Conservation (phyloP, 2,797 vertebrate genomes). For the Sebastiscus tertius region DNA sequence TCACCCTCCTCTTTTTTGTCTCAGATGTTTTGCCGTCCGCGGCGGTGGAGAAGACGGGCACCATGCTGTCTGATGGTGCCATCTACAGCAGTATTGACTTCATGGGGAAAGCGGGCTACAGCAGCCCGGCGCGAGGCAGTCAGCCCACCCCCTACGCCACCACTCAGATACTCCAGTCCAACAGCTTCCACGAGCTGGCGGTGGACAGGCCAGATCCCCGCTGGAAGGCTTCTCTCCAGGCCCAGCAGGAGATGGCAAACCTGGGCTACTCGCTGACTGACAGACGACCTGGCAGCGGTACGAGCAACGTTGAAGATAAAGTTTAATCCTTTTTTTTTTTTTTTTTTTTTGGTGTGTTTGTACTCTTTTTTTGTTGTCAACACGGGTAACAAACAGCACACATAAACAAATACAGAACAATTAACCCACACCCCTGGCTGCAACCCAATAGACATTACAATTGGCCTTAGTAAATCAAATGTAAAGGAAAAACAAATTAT, state of each 20-base stretch:
- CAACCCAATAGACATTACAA: no score
- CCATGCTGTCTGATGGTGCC: slow-evolving; percentile 97
- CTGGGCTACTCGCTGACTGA: slow-evolving; percentile 95
- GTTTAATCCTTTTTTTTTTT: slow-evolving; percentile 2
- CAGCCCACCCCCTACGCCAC: slow-evolving; percentile 97
- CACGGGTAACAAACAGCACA: no score
- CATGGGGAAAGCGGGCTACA: slow-evolving; percentile 94
- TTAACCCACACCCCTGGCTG: no score
- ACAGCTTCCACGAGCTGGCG: slow-evolving; percentile 96
- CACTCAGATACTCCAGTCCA: slow-evolving; percentile 96
- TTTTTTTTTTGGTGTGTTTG: background rate
- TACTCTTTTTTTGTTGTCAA: no score
- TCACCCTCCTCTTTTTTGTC: slow-evolving; percentile 38
- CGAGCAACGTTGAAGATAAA: slow-evolving; percentile 39
- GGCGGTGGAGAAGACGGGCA: slow-evolving; percentile 94
- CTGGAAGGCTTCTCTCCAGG: slow-evolving; percentile 95
- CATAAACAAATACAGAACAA: no score
- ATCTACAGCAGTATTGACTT: slow-evolving; percentile 99
- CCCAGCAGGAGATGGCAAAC: slow-evolving; percentile 93
- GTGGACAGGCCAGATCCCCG: slow-evolving; percentile 95
- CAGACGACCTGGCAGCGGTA: slow-evolving; percentile 93
- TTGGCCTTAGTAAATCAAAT: no score
- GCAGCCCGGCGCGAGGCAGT: slow-evolving; percentile 90
- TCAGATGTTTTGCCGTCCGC: slow-evolving; percentile 91
- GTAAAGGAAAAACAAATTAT: no score